Base-by-base conservation (phyloP, 2,888 invertebrate genomes). In the Teinopalpus imperialis region DNA sequence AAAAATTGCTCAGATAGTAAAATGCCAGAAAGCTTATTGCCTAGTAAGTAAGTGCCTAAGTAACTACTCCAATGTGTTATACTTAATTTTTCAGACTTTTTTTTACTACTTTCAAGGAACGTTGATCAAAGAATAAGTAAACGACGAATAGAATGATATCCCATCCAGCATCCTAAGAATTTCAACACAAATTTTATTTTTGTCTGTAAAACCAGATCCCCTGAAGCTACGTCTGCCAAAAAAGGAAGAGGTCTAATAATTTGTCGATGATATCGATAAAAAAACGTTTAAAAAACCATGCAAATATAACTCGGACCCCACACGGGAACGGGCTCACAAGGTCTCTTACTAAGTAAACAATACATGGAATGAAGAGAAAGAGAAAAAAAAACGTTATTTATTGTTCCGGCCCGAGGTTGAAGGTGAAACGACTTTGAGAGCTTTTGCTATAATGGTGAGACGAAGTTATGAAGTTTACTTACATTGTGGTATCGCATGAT, bases 301-400 rank as follows among this genome's bases (percentile, higher is more conserved):
- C 62, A 66, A 66, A 66, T 59, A 63, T 54, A 53, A 41, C 37
- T 31, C 23, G 56, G 64, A 65, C 63, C 64, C 59, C 58, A 63
- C 65, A 57, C 56, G 48, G 52, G 57, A 49, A 49, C 35, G 8
- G 21, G 24, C 9, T 21, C 50, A 49, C 51, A 51, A 24, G 51
- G 31, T 37, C 47, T 49, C 57, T 59, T 61, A 63, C 66, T 63
- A 68, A 66, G 62, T 66, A 63, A 69, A 70, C 65, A 71, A 65
- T 65, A 53, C 58, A 50, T 27, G 54, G 53, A 56, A 53, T 51
- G 45, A 36, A 53, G 49, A 48, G 43, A 61, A 59, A 59, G 62
- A 52, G 61, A 58, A 62, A 53, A 57, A 59, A 57, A 59, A 56
- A 47, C 4, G 37, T 31, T 56, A 64, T 63, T 67, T 70, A 69